These are phyloP conservation scores for Neodiprion virginianus DNA, from an alignment of 1,140 invertebrate species.

Conservation along the genomic window DNA sequence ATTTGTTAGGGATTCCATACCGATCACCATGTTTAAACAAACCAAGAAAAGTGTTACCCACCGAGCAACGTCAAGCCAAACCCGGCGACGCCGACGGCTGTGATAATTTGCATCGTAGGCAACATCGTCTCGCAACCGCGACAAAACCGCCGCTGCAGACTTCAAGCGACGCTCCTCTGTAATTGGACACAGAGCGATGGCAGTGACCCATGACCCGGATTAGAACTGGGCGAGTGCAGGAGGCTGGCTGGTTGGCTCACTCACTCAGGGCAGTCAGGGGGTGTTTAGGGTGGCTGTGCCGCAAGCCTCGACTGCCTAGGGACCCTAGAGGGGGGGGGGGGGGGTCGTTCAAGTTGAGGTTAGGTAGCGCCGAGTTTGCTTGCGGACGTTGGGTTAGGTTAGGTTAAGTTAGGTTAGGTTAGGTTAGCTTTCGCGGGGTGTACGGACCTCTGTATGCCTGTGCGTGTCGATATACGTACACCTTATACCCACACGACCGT, in stretches of 20 bases:
- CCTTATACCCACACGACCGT: conserved; percentile 26
- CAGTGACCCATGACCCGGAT: conserved; percentile 61
- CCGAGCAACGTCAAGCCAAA: too few relatives aligned
- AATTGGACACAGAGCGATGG: conserved; percentile 38
- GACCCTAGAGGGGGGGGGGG: too few relatives aligned
- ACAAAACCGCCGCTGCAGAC: too few relatives aligned
- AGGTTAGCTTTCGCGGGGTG: neutral
- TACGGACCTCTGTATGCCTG: conserved; percentile 26
- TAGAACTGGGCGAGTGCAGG: conserved; percentile 43
- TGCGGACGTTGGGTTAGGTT: neutral
- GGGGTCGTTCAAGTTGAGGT: too few relatives aligned
- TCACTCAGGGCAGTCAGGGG: neutral
- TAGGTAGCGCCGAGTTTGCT: too few relatives aligned
- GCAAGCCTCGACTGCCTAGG: too few relatives aligned
- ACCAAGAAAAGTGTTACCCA: too few relatives aligned
- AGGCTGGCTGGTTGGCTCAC: conserved; percentile 19
- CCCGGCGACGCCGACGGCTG: too few relatives aligned
- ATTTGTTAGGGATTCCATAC: too few relatives aligned
- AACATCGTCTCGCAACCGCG: too few relatives aligned
- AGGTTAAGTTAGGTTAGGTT: neutral
- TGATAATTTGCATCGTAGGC: too few relatives aligned
- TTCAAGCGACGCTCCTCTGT: neutral
- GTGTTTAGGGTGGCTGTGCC: neutral
- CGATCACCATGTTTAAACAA: too few relatives aligned
- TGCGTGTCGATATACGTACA: conserved; percentile 23